Conservation (phyloP, 2,113 vertebrate species). For the Montifringilla adamsi region DNA sequence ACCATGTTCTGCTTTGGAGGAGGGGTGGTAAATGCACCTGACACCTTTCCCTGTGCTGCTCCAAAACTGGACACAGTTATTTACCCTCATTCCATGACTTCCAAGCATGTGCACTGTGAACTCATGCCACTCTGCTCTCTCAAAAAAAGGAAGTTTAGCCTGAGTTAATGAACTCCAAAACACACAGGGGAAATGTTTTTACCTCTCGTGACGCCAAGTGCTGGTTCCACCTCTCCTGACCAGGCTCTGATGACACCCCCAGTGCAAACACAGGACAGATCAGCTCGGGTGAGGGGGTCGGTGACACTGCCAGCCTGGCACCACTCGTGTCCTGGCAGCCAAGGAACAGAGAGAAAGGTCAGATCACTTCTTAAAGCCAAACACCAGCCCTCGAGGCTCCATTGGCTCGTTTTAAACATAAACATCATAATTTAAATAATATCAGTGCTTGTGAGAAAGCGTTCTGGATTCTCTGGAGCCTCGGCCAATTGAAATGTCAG, state of each 20-base stretch:
- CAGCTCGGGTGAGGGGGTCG: not conserved
- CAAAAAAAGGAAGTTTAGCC: not conserved
- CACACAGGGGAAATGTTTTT: not conserved
- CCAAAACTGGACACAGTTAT: not conserved
- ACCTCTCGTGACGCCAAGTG: not conserved
- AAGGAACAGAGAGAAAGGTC: not conserved
- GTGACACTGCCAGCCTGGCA: constrained; percentile 21
- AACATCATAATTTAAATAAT: not conserved
- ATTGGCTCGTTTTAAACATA: not conserved
- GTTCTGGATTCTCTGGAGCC: not conserved
- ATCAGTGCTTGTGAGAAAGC: not conserved
- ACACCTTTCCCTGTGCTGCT: not conserved
- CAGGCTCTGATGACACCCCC: not conserved
- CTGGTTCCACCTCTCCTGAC: not conserved
- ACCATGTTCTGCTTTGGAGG: not conserved
- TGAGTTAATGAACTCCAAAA: not conserved
- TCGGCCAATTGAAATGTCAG: not conserved
- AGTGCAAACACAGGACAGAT: constrained; percentile 15
- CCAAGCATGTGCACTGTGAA: not conserved
- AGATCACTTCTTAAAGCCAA: not conserved
- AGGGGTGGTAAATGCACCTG: not conserved
- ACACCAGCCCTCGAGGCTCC: not conserved
- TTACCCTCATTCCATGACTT: not conserved
- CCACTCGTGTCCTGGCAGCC: not conserved
- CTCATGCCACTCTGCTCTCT: not conserved